Evolutionary conservation across 2,113 vertebrate genomes (phyloP), one percentile per base, ranked within the genome.

Genomic region (Nycticebus coucang): DNA sequence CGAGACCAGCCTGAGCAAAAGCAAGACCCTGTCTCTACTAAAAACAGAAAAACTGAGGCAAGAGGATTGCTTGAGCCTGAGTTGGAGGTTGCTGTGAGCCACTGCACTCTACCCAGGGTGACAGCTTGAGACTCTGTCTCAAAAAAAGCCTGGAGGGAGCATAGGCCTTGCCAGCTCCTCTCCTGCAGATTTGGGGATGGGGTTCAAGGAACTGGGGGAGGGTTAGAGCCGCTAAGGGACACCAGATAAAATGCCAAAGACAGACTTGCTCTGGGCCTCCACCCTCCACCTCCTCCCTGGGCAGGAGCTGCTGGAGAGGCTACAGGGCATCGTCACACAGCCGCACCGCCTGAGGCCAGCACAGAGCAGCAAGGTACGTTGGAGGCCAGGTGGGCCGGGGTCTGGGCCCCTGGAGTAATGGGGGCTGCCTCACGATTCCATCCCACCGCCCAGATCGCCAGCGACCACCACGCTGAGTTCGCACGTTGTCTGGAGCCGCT

Each of bases 231-330:
- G 7, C 60, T n/a, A 4, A 69, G 28, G 2, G 24, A 41, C 8
- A 33, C 30, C 62, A 57, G 30, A 74, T 62, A 11, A 92, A 41
- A 9, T 26, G 59, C 69, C 30, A 26, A 77, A 74, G 78, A 24
- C 18, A 79, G 71, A n/a, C 14, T 11, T 53, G 57, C 35, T 37
- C n/a, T 33, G 4, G 7, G 5, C 28, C 45, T 28, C 68, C 8
- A 7, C 45, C 1, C 28, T 6, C 64, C 9, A 28, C 57, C 74
- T 78, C 35, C 71, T 59, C 8, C 57, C 77, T 89, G 45, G 45
- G 1, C 98, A 99, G 99, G 99, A 99, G 98, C 98, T 99, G 82
- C 99, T 99, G 99, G 99, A 99, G 97, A 97, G 99, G 57, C 98
- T 99, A 97, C 99, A 99, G 98, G 98, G 99, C 97, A 99, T 99